Base-by-base conservation (phyloP, 2,888 invertebrate species). In the Aphrophora alni region DNA sequence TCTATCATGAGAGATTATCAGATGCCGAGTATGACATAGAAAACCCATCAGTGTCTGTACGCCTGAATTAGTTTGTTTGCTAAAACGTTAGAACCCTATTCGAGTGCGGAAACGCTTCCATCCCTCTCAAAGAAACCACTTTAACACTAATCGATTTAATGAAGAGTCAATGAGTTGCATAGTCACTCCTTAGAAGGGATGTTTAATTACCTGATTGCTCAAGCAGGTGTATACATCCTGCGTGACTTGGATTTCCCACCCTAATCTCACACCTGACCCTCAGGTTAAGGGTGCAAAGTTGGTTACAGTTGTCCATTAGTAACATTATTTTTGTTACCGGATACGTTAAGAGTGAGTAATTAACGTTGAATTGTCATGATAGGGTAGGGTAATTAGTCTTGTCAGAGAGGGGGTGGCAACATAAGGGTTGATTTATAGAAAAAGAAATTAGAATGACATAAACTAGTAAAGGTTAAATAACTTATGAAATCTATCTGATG, bases 111-210 rank as follows among this genome's bases (percentile, higher is more conserved):
- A 59, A 59, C 59, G 21, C 21, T 59, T 21, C 59, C 59, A 21
- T 21, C 59, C 59, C 59, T 59, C 5, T 59, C 59, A 21, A 59
- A 59, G 59, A 59, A 59, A n/a, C 21, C 59, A 59, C 59, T 59
- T 59, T 59, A 21, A n/a, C 2, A 14, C 59, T 59, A 59, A 59
- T 59, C 59, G 59, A 59, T 59, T 59, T 59, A 59, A 59, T 59
- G 59, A 59, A 59, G 59, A 59, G 59, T 59, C 59, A 59, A 59
- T 59, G 59, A 59, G 59, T 59, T 59, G 59, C 59, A 59, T 8
- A 59, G 21, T 21, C 33, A 33, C 33, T 33, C 33, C 8, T 33
- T 8, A 8, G 12, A 3, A 14, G 59, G 59, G 44, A 44, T 44
- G 44, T 10, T 44, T 44, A n/a, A n/a, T n/a, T n/a, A n/a, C n/a